A percentile compares a stretch with the other conserved stretches of the same genome.
Conservation (phyloP, 2,888 invertebrate genomes). For the Unio pictorum region DNA sequence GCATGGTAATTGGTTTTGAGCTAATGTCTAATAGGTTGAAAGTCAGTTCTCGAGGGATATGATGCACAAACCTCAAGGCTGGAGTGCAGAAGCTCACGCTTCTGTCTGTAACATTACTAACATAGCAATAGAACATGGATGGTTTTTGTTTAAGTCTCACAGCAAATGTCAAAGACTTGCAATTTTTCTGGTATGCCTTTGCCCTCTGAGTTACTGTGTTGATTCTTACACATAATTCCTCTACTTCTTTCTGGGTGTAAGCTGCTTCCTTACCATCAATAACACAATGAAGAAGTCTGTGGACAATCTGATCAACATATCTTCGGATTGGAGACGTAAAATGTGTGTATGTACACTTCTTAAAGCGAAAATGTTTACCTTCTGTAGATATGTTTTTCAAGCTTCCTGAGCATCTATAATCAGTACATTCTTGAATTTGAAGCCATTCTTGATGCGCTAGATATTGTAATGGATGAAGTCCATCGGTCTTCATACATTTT, state of each 20-base stretch:
- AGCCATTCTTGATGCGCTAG: constrained; percentile 20
- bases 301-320: constrained; percentile 22
- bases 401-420: constrained; percentile 15
- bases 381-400: background rate
- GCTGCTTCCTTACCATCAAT: constrained; percentile 9
- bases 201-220: constrained; percentile 20
- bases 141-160: constrained; percentile 19
- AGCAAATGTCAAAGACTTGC: constrained; percentile 18
- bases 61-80: constrained; percentile 14
- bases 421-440: constrained; percentile 17
- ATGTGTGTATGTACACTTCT: constrained; percentile 20
- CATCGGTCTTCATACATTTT: constrained; percentile 7
- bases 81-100: constrained; percentile 23
- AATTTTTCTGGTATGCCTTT: constrained; percentile 25
- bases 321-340: constrained; percentile 31
- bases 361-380: constrained; percentile 26
- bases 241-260: constrained; percentile 21
- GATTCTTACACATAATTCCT: constrained; percentile 20
- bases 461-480: constrained; percentile 15
- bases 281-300: constrained; percentile 34
- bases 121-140: constrained; percentile 15
- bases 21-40: constrained; percentile 27
- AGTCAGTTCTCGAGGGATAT: constrained; percentile 14
- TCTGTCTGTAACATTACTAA: constrained; percentile 20
- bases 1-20: constrained; percentile 5